These are phyloP conservation scores for Anguilla megastoma DNA, from an alignment of 2,797 vertebrate genomes.

Conservation along the genomic window DNA sequence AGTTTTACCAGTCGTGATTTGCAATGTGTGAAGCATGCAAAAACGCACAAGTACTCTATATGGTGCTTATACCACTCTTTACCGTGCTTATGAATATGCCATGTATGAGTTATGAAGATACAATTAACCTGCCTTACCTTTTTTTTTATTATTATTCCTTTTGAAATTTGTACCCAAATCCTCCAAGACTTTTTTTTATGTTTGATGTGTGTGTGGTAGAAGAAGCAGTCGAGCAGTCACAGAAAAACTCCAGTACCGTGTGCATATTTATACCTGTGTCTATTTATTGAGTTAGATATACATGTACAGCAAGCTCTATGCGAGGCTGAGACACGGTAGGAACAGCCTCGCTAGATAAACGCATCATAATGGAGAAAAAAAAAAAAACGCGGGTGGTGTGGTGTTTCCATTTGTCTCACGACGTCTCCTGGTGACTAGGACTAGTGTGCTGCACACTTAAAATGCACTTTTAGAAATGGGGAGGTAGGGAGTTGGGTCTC, in stretches of 20 bases:
- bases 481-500: neutral
- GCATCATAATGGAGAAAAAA: neutral
- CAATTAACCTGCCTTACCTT: neutral
- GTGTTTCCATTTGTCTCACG: neutral
- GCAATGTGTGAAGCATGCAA: neutral
- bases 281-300: slow-evolving; percentile 41
- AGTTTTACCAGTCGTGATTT: neutral
- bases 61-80: neutral
- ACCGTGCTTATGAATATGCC: neutral
- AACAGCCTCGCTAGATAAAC: neutral
- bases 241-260: slow-evolving; percentile 34
- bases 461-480: neutral
- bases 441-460: neutral
- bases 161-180: slow-evolving; percentile 14
- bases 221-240: slow-evolving; percentile 28
- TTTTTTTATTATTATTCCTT: neutral
- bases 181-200: slow-evolving; percentile 43
- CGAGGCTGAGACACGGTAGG: neutral
- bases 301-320: neutral
- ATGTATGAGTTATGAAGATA: neutral
- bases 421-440: neutral
- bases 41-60: neutral
- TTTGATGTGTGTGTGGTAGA: slow-evolving; percentile 31
- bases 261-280: slow-evolving; percentile 37
- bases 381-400: neutral